Evolutionary conservation across 2,113 vertebrate species (phyloP).

Genomic region (Oenanthe melanoleuca): DNA sequence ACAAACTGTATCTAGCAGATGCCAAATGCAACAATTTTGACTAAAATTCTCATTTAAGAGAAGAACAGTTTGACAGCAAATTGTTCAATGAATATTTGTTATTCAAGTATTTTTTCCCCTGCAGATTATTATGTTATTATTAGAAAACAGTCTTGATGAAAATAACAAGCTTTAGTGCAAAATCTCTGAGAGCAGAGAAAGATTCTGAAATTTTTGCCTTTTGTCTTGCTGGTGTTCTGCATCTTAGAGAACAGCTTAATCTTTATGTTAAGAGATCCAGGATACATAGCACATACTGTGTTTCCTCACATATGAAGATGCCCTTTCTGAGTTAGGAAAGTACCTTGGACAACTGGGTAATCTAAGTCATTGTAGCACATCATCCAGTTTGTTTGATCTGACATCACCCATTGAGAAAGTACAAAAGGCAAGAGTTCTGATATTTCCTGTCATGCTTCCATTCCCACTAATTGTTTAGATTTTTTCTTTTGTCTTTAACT

Average conservation of each 20-base stretch:
- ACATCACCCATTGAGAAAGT: background rate
- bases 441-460: background rate
- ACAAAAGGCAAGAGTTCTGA: background rate
- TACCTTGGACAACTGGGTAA: background rate
- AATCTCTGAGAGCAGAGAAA: background rate
- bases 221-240: background rate
- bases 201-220: background rate
- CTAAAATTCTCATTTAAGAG: background rate
- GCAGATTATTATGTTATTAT: background rate
- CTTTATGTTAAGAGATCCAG: background rate
- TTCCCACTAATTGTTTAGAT: background rate
- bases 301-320: background rate
- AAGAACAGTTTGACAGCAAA: background rate
- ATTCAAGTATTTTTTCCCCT: background rate
- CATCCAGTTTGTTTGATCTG: background rate
- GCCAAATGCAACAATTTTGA: background rate
- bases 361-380: background rate
- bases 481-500: background rate
- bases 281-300: fast-evolving
- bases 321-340: background rate
- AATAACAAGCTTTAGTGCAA: background rate
- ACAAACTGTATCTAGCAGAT: background rate
- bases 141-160: background rate
- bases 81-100: background rate
- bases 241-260: background rate